Base-by-base conservation (phyloP, 2,888 invertebrate species). In the Lochmaea capreae region DNA sequence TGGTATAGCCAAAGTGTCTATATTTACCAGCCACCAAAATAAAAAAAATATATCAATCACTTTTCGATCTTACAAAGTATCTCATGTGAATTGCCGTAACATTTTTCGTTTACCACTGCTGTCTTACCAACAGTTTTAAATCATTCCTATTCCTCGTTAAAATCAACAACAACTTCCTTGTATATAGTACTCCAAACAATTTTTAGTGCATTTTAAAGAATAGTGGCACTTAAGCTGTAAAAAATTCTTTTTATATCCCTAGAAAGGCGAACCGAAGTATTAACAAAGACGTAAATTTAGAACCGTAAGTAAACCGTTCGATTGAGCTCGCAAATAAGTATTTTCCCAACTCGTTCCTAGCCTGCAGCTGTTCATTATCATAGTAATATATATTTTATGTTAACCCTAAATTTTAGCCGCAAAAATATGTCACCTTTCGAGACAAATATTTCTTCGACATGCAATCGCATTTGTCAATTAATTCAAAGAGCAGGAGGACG, bases 281-380 rank as follows among this genome's bases (percentile, higher is more conserved):
- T 46, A 11, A 46, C 46, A 46, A 46, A 46, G 46, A 46, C 0
- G 16, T 54, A 54, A 18, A 54, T 54, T 9, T 54, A 54, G 54
- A 54, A 54, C 54, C 16, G 16, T 18, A 54, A 54, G 16, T 54
- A 54, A 54, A 54, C 54, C 16, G 18, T 16, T 18, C 3, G n/a
- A 54, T 54, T 16, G 18, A 54, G 9, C 18, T 54, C 18, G 18
- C 54, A 54, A 54, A 54, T 54, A 18, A 54, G 18, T 18, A 33
- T 33, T 33, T 16, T 9, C 16, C 3, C 16, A 54, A 54, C 10
- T 9, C 54, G 3, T 54, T 61, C 39, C 39, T 61, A 12, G 39
- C 59, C 14, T 33, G 33, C 59, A 59, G 33, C n/a, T 61, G 61
- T 39, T 61, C 61, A 61, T 61, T 61, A 61, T 16, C 61, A 61